phyloP scores from a whole-genome alignment of 2,113 vertebrate species.

The Paraplagusia blochii region DNA sequence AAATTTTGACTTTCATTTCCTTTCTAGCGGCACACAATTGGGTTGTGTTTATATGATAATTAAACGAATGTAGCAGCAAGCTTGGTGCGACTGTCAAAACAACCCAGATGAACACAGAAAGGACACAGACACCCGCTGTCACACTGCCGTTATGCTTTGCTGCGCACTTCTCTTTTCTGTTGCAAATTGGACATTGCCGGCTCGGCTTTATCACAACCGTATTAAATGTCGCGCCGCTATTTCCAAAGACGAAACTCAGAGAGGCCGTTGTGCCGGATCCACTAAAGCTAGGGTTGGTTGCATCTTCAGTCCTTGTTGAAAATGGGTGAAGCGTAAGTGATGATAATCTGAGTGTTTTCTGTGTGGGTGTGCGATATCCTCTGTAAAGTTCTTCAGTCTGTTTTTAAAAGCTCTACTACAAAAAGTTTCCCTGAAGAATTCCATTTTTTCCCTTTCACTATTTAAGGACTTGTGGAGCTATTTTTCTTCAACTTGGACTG shows the following conservation, averaged over 20 bases:
- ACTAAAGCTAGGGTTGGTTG: conserved; percentile 46
- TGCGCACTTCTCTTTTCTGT: conserved; percentile 3
- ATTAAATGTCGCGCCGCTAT: conserved; percentile 31
- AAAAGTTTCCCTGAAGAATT: too few species aligned
- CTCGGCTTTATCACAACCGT: conserved; percentile 24
- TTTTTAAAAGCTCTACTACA: too few species aligned
- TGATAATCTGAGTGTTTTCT: background rate
- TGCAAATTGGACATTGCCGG: conserved; percentile 10
- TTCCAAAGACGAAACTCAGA: conserved; percentile 38
- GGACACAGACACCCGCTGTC: conserved; percentile 8
- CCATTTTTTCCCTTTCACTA: too few species aligned
- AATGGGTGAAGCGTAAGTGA: conserved; percentile 29
- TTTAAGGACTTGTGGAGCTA: too few species aligned
- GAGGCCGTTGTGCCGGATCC: conserved; percentile 33
- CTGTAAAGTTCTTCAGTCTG: too few species aligned
- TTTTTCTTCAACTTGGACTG: too few species aligned
- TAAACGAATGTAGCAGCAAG: conserved; percentile 1
- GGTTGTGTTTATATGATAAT: conserved; percentile 13
- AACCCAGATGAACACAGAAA: background rate
- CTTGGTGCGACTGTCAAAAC: conserved; percentile 12
- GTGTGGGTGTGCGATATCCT: too few species aligned
- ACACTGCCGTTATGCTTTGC: conserved; percentile 1
- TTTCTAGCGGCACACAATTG: conserved; percentile 1
- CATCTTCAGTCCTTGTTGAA: conserved; percentile 56
- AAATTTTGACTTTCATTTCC: background rate